A percentile compares a stretch with the other conserved stretches of the same genome.
Conservation (phyloP, 2,113 vertebrate genomes). For the Tetrao urogallus region DNA sequence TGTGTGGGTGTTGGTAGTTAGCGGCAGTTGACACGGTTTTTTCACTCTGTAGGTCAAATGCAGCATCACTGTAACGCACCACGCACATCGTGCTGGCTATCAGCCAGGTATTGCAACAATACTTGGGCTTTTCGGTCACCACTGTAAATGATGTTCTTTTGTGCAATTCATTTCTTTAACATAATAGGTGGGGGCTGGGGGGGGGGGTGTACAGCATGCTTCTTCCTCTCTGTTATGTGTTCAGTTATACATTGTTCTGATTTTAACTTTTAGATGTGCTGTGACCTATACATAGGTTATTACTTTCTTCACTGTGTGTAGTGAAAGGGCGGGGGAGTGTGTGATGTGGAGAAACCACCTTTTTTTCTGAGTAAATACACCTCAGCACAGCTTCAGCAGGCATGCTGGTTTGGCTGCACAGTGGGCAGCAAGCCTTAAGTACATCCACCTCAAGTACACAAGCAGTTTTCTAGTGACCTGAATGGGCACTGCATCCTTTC, state of each 20-base stretch:
- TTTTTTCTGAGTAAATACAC: not conserved
- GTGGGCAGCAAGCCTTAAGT: not conserved
- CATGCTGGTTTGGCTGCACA: not conserved
- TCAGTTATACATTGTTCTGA: slow-evolving; percentile 8
- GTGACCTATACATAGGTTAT: slow-evolving; percentile 53
- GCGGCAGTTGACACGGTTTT: slow-evolving; percentile 74
- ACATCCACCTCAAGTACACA: not conserved
- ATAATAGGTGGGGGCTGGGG: not conserved
- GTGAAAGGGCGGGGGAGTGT: not conserved
- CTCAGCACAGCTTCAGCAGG: not conserved
- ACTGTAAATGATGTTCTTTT: slow-evolving; percentile 7
- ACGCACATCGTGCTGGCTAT: slow-evolving; percentile 10
- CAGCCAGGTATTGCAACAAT: slow-evolving; percentile 14
- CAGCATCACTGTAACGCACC: slow-evolving; percentile 24
- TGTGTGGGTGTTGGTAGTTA: slow-evolving; percentile 35
- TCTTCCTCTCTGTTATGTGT: not conserved
- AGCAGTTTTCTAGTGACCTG: not conserved
- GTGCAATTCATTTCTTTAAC: not conserved
- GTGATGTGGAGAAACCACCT: not conserved
- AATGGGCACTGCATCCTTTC: not conserved
- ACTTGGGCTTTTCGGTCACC: not conserved
- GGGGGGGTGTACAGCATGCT: not conserved
- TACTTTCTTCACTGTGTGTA: not conserved
- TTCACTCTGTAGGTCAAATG: slow-evolving; percentile 78
- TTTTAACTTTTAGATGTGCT: not conserved